A percentile compares a stretch with the other conserved stretches of the same genome.
Conservation (phyloP, 2,888 invertebrate genomes). For the Platycheirus rosarum region DNA sequence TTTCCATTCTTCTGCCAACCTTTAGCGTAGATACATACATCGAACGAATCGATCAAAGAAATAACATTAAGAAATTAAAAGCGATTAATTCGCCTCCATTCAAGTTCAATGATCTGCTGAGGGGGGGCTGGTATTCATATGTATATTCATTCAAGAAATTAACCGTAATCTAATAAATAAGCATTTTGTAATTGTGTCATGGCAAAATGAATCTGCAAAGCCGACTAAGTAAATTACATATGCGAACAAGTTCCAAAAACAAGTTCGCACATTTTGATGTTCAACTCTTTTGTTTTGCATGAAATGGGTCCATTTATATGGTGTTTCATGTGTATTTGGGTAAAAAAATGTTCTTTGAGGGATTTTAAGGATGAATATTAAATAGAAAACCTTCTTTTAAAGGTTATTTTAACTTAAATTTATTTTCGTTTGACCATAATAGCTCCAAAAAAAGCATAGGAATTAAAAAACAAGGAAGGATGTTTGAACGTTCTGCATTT, state of each 20-base stretch:
- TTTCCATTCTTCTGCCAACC: constrained; percentile 23
- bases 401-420: no score
- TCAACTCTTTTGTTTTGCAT: constrained; percentile 38
- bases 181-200: constrained; percentile 37
- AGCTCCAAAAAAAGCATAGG: no score
- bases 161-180: constrained; percentile 48
- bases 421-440: no score
- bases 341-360: no score
- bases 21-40: constrained; percentile 31
- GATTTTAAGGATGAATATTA: no score
- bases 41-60: constrained; percentile 48
- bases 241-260: constrained; percentile 7
- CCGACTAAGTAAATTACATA: constrained; percentile 7
- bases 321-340: no score
- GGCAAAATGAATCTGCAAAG: constrained; percentile 44
- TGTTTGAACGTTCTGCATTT: no score
- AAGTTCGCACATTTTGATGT: constrained; percentile 36
- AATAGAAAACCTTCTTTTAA: no score
- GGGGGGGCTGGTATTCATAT: no score
- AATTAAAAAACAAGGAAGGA: no score
- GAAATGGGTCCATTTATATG: not conserved
- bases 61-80: constrained; percentile 67
- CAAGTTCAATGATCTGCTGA: constrained; percentile 63
- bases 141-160: constrained; percentile 28
- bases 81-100: constrained; percentile 38